Percentiles rank a stretch among this genome's conserved stretches.
Evolutionary conservation across 2,888 invertebrate species (phyloP).

Genomic region (Aspidiotus rigidus): DNA sequence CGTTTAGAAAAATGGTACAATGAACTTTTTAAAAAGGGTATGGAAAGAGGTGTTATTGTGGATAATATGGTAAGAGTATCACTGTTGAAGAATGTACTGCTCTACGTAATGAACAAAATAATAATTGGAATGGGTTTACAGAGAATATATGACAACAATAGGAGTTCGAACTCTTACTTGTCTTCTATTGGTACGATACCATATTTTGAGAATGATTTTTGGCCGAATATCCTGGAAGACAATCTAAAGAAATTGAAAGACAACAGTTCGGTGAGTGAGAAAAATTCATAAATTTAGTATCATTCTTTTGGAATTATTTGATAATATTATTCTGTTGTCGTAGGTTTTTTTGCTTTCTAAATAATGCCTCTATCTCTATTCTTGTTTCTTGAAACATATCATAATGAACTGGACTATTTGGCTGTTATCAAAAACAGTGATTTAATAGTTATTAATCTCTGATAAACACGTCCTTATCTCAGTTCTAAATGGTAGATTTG

Average conservation of each 20-base stretch:
- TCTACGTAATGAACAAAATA: too few relatives aligned
- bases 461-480: too few relatives aligned
- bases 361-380: neutral
- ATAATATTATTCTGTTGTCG: neutral
- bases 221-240: constrained; percentile 6
- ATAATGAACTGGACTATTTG: neutral
- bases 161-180: too few relatives aligned
- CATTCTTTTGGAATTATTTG: neutral
- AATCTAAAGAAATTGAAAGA: neutral
- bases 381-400: neutral
- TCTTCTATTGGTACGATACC: neutral
- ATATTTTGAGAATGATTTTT: constrained; percentile 14
- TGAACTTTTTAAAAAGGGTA: neutral
- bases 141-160: too few relatives aligned
- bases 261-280: neutral
- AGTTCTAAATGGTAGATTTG: too few relatives aligned
- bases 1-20: neutral
- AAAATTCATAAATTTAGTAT: neutral
- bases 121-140: too few relatives aligned
- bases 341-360: neutral
- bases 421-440: too few relatives aligned
- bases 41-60: neutral
- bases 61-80: neutral
- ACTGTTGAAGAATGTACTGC: too few relatives aligned
- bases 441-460: too few relatives aligned